phyloP scores from a whole-genome alignment of 2,113 vertebrate genomes.

The Leucoraja erinaceus region DNA sequence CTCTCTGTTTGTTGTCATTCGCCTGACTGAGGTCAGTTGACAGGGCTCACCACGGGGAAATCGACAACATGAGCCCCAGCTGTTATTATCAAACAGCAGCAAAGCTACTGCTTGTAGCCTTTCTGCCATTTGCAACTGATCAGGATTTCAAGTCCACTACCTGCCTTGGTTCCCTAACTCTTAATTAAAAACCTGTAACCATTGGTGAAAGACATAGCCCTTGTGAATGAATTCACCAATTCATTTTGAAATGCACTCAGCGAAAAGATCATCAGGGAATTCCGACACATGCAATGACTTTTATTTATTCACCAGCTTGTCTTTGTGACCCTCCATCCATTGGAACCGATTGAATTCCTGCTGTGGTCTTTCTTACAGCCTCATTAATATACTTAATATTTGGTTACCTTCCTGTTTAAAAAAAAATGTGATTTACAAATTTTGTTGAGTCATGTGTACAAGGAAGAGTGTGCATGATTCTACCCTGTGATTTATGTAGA shows the following conservation, averaged over 20 bases:
- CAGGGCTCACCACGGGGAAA: no score
- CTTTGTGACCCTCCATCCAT: background rate
- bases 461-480: background rate
- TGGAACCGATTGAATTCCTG: background rate
- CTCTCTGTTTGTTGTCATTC: no score
- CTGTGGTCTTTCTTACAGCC: background rate
- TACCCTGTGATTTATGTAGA: no score
- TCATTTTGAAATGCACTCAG: background rate
- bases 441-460: background rate
- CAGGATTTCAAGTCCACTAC: no score
- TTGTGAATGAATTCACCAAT: background rate
- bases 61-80: no score
- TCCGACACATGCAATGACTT: background rate
- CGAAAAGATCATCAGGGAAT: background rate
- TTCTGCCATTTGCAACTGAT: no score
- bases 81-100: no score
- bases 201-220: background rate
- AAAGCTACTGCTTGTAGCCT: no score
- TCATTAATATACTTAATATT: background rate
- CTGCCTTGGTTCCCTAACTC: no score
- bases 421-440: background rate
- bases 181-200: background rate
- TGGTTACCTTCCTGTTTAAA: background rate
- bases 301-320: background rate
- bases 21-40: no score